These are phyloP conservation scores for Patella ulyssiponensis DNA, from an alignment of 2,888 invertebrate species.

Conservation along the genomic window DNA sequence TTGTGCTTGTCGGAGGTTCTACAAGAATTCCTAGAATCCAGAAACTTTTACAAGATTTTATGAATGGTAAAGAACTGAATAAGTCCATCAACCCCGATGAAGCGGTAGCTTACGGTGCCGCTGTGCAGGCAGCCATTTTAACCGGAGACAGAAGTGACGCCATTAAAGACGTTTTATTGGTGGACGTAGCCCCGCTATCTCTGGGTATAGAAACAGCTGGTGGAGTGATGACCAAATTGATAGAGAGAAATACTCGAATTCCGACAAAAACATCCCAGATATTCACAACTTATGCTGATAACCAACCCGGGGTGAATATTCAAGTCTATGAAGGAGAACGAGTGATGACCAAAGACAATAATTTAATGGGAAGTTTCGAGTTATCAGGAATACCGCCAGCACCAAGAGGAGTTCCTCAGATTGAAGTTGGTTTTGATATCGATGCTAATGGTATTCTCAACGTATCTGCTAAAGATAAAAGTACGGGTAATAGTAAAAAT, in stretches of 20 bases:
- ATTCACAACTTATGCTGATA: slow-evolving; percentile 93
- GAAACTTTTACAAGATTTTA: slow-evolving; percentile 83
- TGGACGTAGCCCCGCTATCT: slow-evolving; percentile 76
- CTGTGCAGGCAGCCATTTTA: slow-evolving; percentile 76
- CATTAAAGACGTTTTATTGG: slow-evolving; percentile 88
- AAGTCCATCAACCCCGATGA: slow-evolving; percentile 93
- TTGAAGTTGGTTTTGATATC: slow-evolving; percentile 82
- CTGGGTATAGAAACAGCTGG: slow-evolving; percentile 77
- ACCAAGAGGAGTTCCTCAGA: slow-evolving; percentile 63
- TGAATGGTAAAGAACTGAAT: slow-evolving; percentile 87
- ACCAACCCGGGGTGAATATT: slow-evolving; percentile 77
- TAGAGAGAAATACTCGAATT: slow-evolving; percentile 68
- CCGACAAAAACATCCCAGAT: slow-evolving; percentile 70
- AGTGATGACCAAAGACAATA: slow-evolving; percentile 95
- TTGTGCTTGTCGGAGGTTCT: slow-evolving; percentile 86
- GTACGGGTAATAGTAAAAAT: slow-evolving; percentile 84
- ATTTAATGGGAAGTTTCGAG: slow-evolving; percentile 72
- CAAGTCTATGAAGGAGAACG: slow-evolving; percentile 92
- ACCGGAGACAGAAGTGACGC: slow-evolving; percentile 78
- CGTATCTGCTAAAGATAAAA: slow-evolving; percentile 77
- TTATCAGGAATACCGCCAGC: slow-evolving; percentile 65
- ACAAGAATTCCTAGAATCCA: slow-evolving; percentile 97
- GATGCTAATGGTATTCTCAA: slow-evolving; percentile 87
- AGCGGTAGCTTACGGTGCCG: slow-evolving; percentile 84
- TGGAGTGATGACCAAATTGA: slow-evolving; percentile 65